Percentiles rank a stretch among this genome's conserved stretches.
phyloP scores from a whole-genome alignment of 53 echinoderm and acorn worm species.

The Antedon mediterranea region DNA sequence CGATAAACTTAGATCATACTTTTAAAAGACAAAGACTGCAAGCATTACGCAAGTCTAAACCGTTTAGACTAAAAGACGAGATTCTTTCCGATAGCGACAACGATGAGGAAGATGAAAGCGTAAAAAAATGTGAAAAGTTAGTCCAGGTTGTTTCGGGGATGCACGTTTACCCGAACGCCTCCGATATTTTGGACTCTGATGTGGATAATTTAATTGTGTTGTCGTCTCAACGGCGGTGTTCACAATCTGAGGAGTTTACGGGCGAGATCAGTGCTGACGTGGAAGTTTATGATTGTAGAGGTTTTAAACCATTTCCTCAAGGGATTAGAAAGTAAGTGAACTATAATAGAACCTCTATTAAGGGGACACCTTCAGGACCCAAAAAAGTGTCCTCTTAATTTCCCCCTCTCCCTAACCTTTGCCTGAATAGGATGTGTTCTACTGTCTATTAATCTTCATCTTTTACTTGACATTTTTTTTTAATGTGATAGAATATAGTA shows the following conservation, averaged over 20 bases:
- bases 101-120: background rate
- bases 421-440: too few relatives aligned
- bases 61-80: background rate
- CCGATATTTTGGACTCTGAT: background rate
- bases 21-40: background rate
- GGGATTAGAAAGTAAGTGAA: conserved; percentile 39
- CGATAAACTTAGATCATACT: background rate
- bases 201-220: background rate
- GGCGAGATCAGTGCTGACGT: conserved; percentile 35
- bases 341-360: too few relatives aligned
- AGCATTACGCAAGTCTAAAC: background rate
- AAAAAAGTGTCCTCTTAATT: background rate
- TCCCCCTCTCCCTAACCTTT: background rate
- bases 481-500: background rate
- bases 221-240: background rate
- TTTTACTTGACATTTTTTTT: too few relatives aligned
- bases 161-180: background rate
- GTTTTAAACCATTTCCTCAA: conserved; percentile 46
- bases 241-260: conserved; percentile 33
- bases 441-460: too few relatives aligned
- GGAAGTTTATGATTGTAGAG: conserved; percentile 66
- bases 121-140: background rate
- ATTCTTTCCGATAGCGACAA: background rate
- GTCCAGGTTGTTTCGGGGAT: background rate
- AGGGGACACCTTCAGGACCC: too few relatives aligned